Evolutionary conservation across 2,888 invertebrate genomes (phyloP).

Genomic region (Cosmorhoe ocellata): DNA sequence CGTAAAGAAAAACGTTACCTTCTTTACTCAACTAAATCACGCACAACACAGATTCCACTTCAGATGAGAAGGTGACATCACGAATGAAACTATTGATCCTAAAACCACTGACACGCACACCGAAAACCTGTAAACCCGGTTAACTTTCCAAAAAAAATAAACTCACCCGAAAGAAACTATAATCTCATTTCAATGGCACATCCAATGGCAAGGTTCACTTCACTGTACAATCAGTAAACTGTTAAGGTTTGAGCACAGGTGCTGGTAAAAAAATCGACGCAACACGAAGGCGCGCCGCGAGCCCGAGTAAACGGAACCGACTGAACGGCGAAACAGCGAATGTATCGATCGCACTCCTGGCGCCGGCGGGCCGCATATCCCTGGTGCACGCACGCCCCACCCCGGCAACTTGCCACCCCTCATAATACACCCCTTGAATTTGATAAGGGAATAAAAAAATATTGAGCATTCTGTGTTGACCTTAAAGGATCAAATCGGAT

Average conservation of each 20-base stretch:
- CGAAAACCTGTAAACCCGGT: slow-evolving; percentile 8
- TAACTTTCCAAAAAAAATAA: slow-evolving; percentile 40
- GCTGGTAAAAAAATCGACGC: slow-evolving; percentile 43
- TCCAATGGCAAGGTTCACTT: slow-evolving; percentile 57
- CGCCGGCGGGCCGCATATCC: slow-evolving; percentile 79
- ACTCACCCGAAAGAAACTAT: slow-evolving; percentile 61
- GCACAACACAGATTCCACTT: slow-evolving; percentile 11
- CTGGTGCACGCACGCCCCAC: slow-evolving; percentile 75
- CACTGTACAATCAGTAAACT: slow-evolving; percentile 42
- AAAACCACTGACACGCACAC: slow-evolving; percentile 12
- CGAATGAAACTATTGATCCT: slow-evolving; percentile 60
- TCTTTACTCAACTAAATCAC: slow-evolving; percentile 15
- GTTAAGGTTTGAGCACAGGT: slow-evolving; percentile 47
- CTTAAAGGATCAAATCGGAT: slow-evolving; percentile 5
- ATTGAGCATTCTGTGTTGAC: slow-evolving; percentile 16
- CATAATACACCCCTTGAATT: slow-evolving; percentile 52
- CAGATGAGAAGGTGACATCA: slow-evolving; percentile 55
- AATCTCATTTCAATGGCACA: slow-evolving; percentile 65
- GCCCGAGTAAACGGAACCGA: slow-evolving; percentile 56
- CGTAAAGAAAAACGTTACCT: neutral
- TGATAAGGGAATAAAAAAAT: slow-evolving; percentile 39
- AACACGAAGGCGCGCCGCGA: slow-evolving; percentile 63
- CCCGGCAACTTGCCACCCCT: slow-evolving; percentile 59
- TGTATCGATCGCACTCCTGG: slow-evolving; percentile 76
- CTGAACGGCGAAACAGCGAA: slow-evolving; percentile 58